A percentile compares a stretch with the other conserved stretches of the same genome.
These are phyloP conservation scores for Crocodylus rhombifer DNA, from an alignment of 2,797 vertebrate genomes.

Conservation along the genomic window DNA sequence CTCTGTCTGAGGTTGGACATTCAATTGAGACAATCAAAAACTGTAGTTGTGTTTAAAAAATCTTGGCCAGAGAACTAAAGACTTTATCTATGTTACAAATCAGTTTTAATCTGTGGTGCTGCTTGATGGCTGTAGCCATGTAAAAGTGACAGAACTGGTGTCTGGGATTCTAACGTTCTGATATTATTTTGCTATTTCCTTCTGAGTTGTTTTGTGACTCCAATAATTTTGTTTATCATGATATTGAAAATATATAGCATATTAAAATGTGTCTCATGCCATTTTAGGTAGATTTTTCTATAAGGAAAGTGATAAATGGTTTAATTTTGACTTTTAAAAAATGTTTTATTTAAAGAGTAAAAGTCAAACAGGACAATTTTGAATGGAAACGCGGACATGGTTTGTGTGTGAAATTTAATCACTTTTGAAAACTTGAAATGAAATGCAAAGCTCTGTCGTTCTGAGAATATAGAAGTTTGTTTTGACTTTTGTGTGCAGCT, in stretches of 20 bases:
- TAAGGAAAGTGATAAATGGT: neutral
- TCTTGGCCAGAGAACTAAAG: neutral
- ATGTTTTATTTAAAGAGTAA: neutral
- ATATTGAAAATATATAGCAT: neutral
- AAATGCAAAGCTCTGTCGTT: neutral
- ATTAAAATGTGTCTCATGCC: neutral
- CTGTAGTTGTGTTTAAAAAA: neutral
- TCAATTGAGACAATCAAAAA: neutral
- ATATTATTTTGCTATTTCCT: neutral
- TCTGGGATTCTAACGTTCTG: neutral
- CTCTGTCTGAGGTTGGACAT: neutral
- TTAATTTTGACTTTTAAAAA: neutral
- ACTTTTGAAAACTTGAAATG: neutral
- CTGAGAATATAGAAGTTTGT: neutral
- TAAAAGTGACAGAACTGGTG: neutral
- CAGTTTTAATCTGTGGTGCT: conserved; percentile 3
- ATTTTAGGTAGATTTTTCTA: neutral
- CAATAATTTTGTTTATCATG: neutral
- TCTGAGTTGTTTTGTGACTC: neutral
- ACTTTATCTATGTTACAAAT: neutral
- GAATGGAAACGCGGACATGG: neutral
- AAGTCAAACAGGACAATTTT: neutral
- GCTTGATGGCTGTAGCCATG: neutral
- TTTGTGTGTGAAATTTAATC: neutral
- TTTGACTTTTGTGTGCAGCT: neutral